These are phyloP conservation scores for Notarius lentiginosus DNA, from an alignment of 2,113 vertebrate genomes.

Conservation along the genomic window DNA sequence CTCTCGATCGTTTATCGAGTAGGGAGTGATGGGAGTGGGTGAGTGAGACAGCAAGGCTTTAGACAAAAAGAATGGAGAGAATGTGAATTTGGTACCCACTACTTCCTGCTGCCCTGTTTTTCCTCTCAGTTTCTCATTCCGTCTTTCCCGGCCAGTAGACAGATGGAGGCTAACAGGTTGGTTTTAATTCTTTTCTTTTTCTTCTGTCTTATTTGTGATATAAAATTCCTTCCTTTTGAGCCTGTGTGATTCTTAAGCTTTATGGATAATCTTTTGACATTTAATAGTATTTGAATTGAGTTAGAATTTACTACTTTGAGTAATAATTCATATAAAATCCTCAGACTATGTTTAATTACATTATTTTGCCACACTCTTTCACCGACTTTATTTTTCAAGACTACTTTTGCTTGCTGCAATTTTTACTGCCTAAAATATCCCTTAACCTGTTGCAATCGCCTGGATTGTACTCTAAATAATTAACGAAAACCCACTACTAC, in stretches of 20 bases:
- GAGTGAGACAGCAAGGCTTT: conserved; percentile 68
- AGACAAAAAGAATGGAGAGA: conserved; percentile 73
- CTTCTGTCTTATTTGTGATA: no score
- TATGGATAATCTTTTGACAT: neutral
- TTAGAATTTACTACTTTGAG: neutral
- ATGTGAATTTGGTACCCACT: conserved; percentile 67
- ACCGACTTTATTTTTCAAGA: neutral
- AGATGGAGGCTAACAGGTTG: conserved; percentile 64
- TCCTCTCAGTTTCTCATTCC: conserved; percentile 38
- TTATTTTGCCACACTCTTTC: neutral
- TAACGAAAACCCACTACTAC: neutral
- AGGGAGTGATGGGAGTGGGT: conserved; percentile 61
- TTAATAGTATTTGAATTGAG: neutral
- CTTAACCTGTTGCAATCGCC: neutral
- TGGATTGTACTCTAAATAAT: neutral
- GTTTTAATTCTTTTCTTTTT: conserved; percentile 46
- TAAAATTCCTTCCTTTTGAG: neutral
- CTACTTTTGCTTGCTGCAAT: neutral
- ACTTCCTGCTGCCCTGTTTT: conserved; percentile 62
- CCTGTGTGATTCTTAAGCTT: neutral
- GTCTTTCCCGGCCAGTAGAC: conserved; percentile 45
- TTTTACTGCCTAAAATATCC: neutral
- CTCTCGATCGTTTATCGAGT: conserved; percentile 27
- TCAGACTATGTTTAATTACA: neutral
- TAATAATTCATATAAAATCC: neutral